phyloP scores from a whole-genome alignment of 2,888 invertebrate genomes.

The Emmelina monodactyla region DNA sequence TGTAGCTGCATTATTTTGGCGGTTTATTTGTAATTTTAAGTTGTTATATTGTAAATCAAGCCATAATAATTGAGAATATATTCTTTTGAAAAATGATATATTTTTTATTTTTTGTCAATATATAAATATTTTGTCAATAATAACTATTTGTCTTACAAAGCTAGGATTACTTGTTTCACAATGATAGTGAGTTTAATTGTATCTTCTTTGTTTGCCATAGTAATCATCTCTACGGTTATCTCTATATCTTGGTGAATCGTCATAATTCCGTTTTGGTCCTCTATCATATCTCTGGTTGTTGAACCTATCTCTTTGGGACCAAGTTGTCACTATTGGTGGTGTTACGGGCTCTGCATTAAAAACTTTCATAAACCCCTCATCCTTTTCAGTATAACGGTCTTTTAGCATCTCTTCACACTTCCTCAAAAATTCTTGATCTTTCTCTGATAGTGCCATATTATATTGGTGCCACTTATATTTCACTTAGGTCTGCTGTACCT shows the following conservation, averaged over 20 bases:
- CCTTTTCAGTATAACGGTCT: conserved; percentile 68
- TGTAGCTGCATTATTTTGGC: conserved; percentile 61
- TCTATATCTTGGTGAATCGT: conserved; percentile 20
- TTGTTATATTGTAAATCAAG: conserved; percentile 65
- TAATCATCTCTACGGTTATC: conserved; percentile 16
- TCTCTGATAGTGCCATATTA: conserved; percentile 63
- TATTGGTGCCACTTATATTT: too few species aligned
- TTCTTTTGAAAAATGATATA: conserved; percentile 52
- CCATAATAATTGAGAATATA: conserved; percentile 67
- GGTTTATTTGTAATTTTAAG: too few species aligned
- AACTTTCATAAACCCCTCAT: conserved; percentile 66
- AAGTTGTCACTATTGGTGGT: conserved; percentile 70
- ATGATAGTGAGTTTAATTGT: conserved; percentile 15
- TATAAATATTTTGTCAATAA: conserved; percentile 15
- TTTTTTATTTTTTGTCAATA: conserved; percentile 23
- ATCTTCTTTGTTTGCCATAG: conserved; percentile 16
- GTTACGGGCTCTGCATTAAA: conserved; percentile 37
- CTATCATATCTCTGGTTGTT: conserved; percentile 35
- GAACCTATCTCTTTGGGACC: conserved; percentile 46
- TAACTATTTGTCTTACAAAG: background rate
- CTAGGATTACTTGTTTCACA: conserved; percentile 21
- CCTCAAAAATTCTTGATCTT: conserved; percentile 67
- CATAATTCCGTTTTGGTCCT: conserved; percentile 26
- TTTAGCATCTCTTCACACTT: conserved; percentile 70
- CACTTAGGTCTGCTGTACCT: too few species aligned